A percentile compares a stretch with the other conserved stretches of the same genome.
Conservation (phyloP, 2,797 vertebrate species). For the Pangasius sanitwongsei region DNA sequence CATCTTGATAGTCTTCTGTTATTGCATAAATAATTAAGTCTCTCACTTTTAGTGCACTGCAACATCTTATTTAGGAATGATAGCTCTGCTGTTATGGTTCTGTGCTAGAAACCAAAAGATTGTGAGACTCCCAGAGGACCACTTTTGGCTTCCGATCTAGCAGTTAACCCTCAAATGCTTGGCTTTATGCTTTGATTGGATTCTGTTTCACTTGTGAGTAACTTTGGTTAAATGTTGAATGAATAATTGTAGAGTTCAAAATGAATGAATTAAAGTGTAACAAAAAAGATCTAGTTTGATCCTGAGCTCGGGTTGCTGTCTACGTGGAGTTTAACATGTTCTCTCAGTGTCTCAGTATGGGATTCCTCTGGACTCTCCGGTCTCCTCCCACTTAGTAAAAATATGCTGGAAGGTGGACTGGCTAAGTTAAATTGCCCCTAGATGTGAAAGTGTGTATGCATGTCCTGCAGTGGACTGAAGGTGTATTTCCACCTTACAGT, state of each 20-base stretch:
- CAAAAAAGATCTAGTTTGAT: not conserved
- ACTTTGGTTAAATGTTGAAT: not conserved
- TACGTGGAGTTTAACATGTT: not conserved
- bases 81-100: not conserved
- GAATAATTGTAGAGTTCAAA: not conserved
- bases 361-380: not conserved
- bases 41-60: not conserved
- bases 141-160: not conserved
- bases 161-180: not conserved
- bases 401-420: not conserved
- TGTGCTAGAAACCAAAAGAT: not conserved
- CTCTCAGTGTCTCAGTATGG: not conserved
- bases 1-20: constrained; percentile 12
- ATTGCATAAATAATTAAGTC: constrained; percentile 4
- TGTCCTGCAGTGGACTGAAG: not conserved
- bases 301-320: not conserved
- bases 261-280: not conserved
- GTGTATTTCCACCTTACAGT: not conserved
- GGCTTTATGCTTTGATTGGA: not conserved
- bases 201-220: not conserved
- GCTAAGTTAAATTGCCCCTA: not conserved
- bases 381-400: not conserved
- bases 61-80: not conserved
- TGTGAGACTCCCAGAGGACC: not conserved
- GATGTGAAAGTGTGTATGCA: not conserved